Conservation (phyloP, 2,797 vertebrate species). For the Glossophaga mutica region DNA sequence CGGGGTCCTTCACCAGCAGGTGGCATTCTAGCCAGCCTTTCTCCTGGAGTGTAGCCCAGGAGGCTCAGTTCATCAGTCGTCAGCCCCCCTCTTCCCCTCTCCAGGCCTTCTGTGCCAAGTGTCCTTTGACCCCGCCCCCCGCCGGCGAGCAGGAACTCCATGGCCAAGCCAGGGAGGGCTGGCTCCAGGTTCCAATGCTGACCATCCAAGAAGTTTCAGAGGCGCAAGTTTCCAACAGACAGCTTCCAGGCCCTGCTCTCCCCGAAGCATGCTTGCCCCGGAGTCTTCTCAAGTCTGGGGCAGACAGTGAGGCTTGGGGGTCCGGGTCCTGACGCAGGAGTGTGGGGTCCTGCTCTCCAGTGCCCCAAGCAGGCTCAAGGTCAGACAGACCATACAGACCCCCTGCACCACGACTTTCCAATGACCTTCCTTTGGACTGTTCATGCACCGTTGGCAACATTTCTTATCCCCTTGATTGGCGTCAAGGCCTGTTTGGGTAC, state of each 20-base stretch:
- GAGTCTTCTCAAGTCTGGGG: neutral
- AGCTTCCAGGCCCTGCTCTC: neutral
- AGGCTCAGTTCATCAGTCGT: neutral
- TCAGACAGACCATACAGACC: neutral
- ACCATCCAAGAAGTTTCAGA: neutral
- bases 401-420: neutral
- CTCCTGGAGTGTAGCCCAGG: neutral
- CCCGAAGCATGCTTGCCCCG: neutral
- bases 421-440: neutral
- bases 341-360: neutral
- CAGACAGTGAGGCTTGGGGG: neutral
- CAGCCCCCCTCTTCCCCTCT: too few species aligned
- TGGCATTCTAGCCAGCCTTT: slow-evolving; percentile 64
- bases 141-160: accelerated
- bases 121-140: neutral
- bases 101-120: neutral
- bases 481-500: neutral
- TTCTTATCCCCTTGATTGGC: neutral
- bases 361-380: neutral
- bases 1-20: slow-evolving; percentile 62
- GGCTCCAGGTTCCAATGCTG: neutral
- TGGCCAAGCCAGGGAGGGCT: neutral
- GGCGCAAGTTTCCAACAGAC: neutral
- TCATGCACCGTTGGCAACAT: neutral
- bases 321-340: neutral